phyloP scores from a whole-genome alignment of 2,113 vertebrate genomes.

The Mormyrus iriodes region DNA sequence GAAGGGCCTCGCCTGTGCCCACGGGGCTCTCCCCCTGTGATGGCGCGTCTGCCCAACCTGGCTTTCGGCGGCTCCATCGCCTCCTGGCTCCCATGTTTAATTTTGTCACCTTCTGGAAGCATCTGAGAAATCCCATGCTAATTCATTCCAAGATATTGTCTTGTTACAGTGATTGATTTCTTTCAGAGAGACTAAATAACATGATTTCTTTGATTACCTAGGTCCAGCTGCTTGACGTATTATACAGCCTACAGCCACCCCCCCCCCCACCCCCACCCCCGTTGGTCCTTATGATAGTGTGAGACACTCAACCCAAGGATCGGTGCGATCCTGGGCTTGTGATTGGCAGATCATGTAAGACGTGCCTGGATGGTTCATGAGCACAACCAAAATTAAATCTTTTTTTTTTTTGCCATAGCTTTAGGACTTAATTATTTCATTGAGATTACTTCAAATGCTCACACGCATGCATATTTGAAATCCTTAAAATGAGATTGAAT shows the following conservation, averaged over 20 bases:
- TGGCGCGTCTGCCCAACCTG: neutral
- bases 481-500: conserved; percentile 22
- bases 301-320: neutral
- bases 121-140: neutral
- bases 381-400: conserved; percentile 11
- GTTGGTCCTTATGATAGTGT: neutral
- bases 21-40: neutral
- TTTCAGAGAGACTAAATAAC: neutral
- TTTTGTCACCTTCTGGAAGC: neutral
- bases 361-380: neutral
- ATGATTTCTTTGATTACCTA: neutral
- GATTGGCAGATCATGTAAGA: neutral
- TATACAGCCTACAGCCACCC: neutral
- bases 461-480: conserved; percentile 16
- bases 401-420: conserved; percentile 11
- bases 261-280: neutral
- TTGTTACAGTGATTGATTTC: neutral
- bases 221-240: neutral
- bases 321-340: neutral
- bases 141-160: neutral
- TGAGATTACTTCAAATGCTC: conserved; percentile 17
- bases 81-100: neutral
- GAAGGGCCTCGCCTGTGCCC: neutral
- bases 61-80: neutral
- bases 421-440: conserved; percentile 30